Evolutionary conservation across 2,888 invertebrate species (phyloP), one percentile per base, ranked within the genome.

Genomic region (Netelia melanura): DNA sequence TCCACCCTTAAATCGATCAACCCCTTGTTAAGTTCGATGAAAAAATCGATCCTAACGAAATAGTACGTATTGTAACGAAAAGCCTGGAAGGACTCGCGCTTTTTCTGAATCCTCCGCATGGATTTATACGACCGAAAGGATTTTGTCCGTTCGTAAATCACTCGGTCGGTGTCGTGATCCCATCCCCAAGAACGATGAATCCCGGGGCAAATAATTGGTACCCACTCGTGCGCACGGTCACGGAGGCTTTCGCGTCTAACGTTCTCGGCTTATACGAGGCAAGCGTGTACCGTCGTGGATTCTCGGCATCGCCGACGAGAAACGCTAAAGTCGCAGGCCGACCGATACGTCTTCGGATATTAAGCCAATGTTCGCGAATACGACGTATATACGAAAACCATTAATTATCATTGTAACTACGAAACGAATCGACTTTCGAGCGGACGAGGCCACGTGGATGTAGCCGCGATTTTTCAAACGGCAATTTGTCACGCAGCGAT

Each of bases 131-230:
- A 64, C 14, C 38, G 38, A 30, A 79, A 56, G 30, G 79, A 54
- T 79, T 83, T 61, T 75, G 74, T 54, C 62, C 74, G 30, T 75
- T 70, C 79, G 68, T 79, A 83, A 83, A 83, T 83, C 83, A 83
- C 79, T 79, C 74, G 78, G 70, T 70, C 75, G 48, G 83, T 74
- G 64, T 23, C 62, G 44, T 30, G 67, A 30, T 71, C 62, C 52
- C 77, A 38, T 56, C 44, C 74, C 68, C 68, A 52, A 67, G 72
- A 52, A 54, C 74, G 56, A 74, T 52, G 79, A 75, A 70, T 72
- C 78, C 72, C 68, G 21, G 71, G 38, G 78, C 65, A 83, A 83
- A 83, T 78, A 78, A 83, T 83, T 83, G 61, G 83, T 83, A 83
- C 82, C 77, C 62, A 77, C 77, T 72, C 80, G 80, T 80, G 70